phyloP scores from a whole-genome alignment of 2,113 vertebrate genomes.

The Mungos mungo region DNA sequence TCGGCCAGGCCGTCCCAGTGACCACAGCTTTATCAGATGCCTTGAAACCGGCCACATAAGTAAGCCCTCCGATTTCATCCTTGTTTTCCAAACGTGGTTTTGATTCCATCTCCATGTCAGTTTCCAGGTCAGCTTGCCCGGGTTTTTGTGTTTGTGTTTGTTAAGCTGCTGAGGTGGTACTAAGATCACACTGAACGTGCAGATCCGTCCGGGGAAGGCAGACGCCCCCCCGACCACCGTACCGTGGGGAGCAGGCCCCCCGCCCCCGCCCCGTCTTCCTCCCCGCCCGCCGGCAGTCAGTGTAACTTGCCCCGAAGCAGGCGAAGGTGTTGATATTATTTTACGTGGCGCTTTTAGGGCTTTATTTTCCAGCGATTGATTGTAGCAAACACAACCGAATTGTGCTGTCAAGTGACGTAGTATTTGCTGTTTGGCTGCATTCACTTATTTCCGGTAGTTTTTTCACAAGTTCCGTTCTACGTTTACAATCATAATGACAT shows the following conservation, averaged over 20 bases:
- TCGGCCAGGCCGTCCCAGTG: accelerated
- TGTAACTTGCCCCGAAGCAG: not conserved
- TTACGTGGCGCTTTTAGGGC: not conserved
- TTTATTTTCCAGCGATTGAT: not conserved
- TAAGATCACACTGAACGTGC: not conserved
- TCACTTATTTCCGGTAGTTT: not conserved
- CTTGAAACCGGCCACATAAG: too few relatives aligned
- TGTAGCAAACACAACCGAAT: not conserved
- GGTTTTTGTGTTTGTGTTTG: not conserved
- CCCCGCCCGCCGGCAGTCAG: not conserved
- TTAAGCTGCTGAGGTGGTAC: not conserved
- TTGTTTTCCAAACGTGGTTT: not conserved
- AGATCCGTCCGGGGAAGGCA: not conserved
- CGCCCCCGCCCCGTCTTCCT: not conserved
- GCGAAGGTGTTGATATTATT: not conserved
- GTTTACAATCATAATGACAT: not conserved
- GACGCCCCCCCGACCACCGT: not conserved
- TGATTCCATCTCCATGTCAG: not conserved
- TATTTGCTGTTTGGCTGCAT: not conserved
- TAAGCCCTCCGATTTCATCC: not conserved
- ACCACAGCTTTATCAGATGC: accelerated
- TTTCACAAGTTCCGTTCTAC: not conserved
- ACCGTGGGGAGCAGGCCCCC: too few relatives aligned
- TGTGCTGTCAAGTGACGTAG: not conserved
- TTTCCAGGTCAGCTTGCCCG: not conserved